Base-by-base conservation (phyloP, 2,797 vertebrate species). In the Mormyrops boulengeri region DNA sequence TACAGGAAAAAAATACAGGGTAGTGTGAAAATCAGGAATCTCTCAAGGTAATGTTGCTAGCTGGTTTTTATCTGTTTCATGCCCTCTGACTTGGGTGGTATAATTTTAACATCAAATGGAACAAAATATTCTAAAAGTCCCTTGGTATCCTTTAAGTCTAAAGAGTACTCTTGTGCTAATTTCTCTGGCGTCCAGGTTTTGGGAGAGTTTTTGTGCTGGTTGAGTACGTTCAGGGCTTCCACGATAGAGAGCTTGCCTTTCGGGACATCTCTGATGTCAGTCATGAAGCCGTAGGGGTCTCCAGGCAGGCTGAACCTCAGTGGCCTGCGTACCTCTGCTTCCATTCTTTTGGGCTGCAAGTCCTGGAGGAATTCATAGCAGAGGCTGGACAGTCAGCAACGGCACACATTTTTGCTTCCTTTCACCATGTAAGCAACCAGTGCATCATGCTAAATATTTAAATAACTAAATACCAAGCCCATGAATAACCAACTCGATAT, bases 241-340 rank as follows among this genome's bases (percentile, higher is more conserved):
- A 95, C 92, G 87, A 98, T 89, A 52, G 97, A 97, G 92, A 99
- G 94, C 90, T 96, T 99, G 91, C 98, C 98, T 95, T 96, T 97
- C 0, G 97, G 94, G 92, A 99, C 94, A 34, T 95, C 95, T 1
- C 93, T 92, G 90, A 97, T 50, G 44, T 96, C 93, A 88, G 90
- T 88, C 82, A 85, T 52, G 52, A 95, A 88, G 88, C 93, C 91
- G 0, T 92, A 92, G 0, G 2, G 6, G n/a, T 89, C 30, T 2
- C 89, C 92, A 0, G 95, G 94, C 2, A 96, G 89, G 66, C 93
- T 94, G 91, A 94, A 94, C 91, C 92, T 97, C 2, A 96, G 93
- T 3, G 93, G 94, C 91, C 98, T 95, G 69, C 92, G 93, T 41
- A 93, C 89, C n/a, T 50, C 84, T 7, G 89, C 93, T 0, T 26